Base-by-base conservation (phyloP, 2,797 vertebrate species). In the Hyperoplus lanceolatus region DNA sequence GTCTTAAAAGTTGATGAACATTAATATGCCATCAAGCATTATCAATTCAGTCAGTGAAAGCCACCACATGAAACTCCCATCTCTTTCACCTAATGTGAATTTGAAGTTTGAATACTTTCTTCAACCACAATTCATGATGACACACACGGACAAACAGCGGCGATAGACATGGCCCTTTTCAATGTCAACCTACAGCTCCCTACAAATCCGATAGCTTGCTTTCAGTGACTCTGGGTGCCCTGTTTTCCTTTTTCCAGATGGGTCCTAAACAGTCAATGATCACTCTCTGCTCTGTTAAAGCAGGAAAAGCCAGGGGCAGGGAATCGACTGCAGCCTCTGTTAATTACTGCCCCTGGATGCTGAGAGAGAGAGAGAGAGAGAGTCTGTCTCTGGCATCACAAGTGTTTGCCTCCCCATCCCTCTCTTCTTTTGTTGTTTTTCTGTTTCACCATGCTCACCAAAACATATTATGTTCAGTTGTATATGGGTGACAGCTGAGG, bases 281-380 rank as follows among this genome's bases (percentile, higher is more conserved):
- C 60, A 77, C 83, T 79, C 81, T 70, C 81, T 70, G 84, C 89
- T 87, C 80, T 86, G 86, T 82, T 83, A 85, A 88, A 90, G 89
- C 95, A 94, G 94, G 91, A 94, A 95, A 82, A 63, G 93, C 94
- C 93, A 38, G 83, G 11, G 94, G 94, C 93, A 87, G 85, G 90
- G 92, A 94, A 96, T 96, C 93, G 92, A 96, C 91, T 79, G 72
- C 65, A 84, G 75, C 68, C 56, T 62, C 83, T 74, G 91, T 92
- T 95, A 95, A 95, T 96, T 94, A 96, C 69, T 80, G 90, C 83
- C 84, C 70, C 81, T 77, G 89, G 87, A 84, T 46, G 53, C 77
- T 48, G 57, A 1, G 55, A 67, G 62, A 73, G 56, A 12, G 36
- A 50, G 75, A 45, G 57, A 1, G 55, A 67, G 62, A 70, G 54